A percentile compares a stretch with the other conserved stretches of the same genome.
These are phyloP conservation scores for Ochotona curzoniae DNA, from an alignment of 2,113 vertebrate genomes.

Conservation along the genomic window DNA sequence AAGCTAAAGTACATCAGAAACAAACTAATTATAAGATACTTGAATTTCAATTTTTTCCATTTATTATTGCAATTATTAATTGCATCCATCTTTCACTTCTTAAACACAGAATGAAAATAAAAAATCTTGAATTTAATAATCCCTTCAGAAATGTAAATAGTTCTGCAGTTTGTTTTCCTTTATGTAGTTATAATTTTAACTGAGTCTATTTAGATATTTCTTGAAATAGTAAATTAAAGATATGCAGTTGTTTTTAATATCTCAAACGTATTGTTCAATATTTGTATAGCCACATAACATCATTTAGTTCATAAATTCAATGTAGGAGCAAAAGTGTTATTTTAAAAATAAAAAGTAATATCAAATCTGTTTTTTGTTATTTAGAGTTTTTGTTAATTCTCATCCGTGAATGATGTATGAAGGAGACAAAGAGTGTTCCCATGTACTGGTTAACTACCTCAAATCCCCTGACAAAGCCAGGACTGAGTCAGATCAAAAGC, in stretches of 20 bases:
- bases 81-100: constrained; percentile 30
- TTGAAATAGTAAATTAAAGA: not conserved
- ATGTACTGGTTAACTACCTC: too few relatives aligned
- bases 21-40: constrained; percentile 66
- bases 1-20: constrained; percentile 62
- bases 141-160: not conserved
- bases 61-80: constrained; percentile 58
- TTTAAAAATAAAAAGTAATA: constrained; percentile 46
- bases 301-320: constrained; percentile 78
- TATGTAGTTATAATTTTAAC: constrained; percentile 43
- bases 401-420: not conserved
- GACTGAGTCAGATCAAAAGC: too few relatives aligned
- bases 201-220: constrained; percentile 37
- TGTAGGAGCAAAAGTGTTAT: constrained; percentile 61
- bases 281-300: constrained; percentile 80
- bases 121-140: not conserved
- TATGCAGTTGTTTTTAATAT: constrained; percentile 43
- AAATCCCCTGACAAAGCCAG: too few relatives aligned
- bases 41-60: constrained; percentile 69
- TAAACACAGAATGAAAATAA: constrained; percentile 49
- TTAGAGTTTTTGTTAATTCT: constrained; percentile 30
- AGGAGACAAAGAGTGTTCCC: too few relatives aligned
- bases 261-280: constrained; percentile 34
- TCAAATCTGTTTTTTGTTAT: not conserved
- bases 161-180: not conserved